Conservation (phyloP, 2,113 vertebrate genomes). For the Prionailurus bengalensis region DNA sequence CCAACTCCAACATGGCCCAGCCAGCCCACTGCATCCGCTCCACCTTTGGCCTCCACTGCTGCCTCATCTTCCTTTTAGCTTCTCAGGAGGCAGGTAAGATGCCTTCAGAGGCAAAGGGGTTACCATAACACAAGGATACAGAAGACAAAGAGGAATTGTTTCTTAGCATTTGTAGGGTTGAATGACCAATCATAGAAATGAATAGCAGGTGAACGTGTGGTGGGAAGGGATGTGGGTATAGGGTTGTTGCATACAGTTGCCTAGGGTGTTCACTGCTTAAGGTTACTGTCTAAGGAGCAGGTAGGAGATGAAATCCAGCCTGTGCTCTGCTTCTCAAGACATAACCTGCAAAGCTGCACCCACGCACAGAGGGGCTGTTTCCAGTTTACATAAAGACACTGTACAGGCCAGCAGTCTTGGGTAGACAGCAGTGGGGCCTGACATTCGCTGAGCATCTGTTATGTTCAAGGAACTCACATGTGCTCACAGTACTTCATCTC, state of each 20-base stretch:
- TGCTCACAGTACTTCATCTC: background rate
- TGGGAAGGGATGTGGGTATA: background rate
- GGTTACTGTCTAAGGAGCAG: background rate
- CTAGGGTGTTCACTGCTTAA: background rate
- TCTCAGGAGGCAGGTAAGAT: constrained; percentile 75
- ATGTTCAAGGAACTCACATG: background rate
- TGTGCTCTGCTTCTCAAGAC: background rate
- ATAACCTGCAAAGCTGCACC: background rate
- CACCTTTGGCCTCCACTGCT: constrained; percentile 1
- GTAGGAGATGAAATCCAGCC: background rate
- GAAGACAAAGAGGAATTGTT: background rate
- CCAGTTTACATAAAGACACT: background rate
- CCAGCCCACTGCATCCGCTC: background rate
- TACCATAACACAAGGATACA: too few relatives aligned
- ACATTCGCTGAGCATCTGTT: background rate
- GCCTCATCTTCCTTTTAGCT: constrained; percentile 70
- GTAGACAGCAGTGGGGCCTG: background rate
- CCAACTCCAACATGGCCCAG: constrained; percentile 64
- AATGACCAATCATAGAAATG: background rate
- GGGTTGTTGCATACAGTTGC: background rate
- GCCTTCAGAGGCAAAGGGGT: background rate
- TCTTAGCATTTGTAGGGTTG: background rate
- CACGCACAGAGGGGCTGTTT: background rate
- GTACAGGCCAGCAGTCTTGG: background rate
- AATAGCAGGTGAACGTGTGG: background rate